A percentile compares a stretch with the other conserved stretches of the same genome.
Evolutionary conservation across 2,797 vertebrate species (phyloP).

Genomic region (Protonibea diacanthus): DNA sequence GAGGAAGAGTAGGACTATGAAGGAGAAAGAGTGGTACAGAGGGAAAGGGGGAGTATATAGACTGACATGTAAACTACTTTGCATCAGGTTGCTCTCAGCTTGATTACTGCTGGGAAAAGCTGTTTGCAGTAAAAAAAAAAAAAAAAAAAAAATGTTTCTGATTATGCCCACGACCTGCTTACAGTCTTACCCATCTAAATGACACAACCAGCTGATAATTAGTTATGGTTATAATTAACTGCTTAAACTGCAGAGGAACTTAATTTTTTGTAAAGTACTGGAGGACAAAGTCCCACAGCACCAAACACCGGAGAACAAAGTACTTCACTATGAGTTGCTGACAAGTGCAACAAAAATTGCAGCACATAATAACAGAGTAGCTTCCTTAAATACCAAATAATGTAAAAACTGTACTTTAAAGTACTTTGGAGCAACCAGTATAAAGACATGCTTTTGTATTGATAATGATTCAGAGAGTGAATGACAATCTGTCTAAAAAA

Average conservation of each 20-base stretch:
- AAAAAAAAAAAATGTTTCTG: slow-evolving; percentile 46
- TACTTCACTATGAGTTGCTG: slow-evolving; percentile 5
- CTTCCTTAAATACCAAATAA: neutral
- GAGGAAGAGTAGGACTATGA: slow-evolving; percentile 8
- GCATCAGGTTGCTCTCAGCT: slow-evolving; percentile 68
- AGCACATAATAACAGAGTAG: neutral
- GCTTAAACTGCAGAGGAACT: slow-evolving; percentile 55
- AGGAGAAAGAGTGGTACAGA: slow-evolving; percentile 25
- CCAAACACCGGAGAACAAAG: slow-evolving; percentile 27
- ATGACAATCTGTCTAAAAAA: neutral
- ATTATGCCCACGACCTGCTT: slow-evolving; percentile 59
- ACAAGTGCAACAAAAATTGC: neutral
- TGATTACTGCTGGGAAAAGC: slow-evolving; percentile 75
- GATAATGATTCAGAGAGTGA: neutral
- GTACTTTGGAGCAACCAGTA: neutral
- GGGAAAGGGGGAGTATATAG: slow-evolving; percentile 47
- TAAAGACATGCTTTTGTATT: neutral
- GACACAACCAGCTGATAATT: slow-evolving; percentile 67
- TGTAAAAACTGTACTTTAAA: neutral
- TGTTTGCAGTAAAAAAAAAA: slow-evolving; percentile 58
- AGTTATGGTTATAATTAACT: slow-evolving; percentile 68
- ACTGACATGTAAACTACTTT: slow-evolving; percentile 69
- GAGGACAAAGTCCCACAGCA: slow-evolving; percentile 24
- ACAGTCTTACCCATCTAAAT: slow-evolving; percentile 41
- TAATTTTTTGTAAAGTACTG: slow-evolving; percentile 39